phyloP scores from a whole-genome alignment of 1,140 invertebrate species.

The Aphelinus atriplicis region DNA sequence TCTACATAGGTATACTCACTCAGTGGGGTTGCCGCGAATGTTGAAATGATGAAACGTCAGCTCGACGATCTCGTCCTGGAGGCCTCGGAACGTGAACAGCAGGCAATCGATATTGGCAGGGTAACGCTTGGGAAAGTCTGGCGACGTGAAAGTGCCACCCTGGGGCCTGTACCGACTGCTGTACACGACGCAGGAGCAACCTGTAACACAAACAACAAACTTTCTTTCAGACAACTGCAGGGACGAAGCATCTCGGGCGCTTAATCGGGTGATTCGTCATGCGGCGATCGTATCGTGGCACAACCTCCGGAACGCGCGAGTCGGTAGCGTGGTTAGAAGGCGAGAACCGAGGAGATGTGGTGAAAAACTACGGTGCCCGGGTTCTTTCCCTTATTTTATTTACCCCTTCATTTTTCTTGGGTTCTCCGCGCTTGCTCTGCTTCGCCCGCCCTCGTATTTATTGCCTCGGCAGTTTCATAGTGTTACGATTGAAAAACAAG shows the following conservation, averaged over 20 bases:
- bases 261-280: conserved; percentile 15
- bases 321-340: too few species aligned
- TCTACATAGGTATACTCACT: conserved; percentile 68
- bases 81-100: conserved; percentile 85
- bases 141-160: conserved; percentile 82
- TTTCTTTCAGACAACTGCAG: too few species aligned
- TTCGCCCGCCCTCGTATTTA: conserved; percentile 16
- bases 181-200: conserved; percentile 83
- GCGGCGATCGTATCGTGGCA: not conserved
- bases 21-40: conserved; percentile 70
- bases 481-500: conserved; percentile 1
- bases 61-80: conserved; percentile 81
- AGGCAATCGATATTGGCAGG: conserved; percentile 81
- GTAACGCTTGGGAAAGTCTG: conserved; percentile 82
- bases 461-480: not conserved
- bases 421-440: not conserved
- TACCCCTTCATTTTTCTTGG: not conserved
- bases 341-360: too few species aligned
- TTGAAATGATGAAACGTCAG: conserved; percentile 84
- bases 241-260: not conserved
- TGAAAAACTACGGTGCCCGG: too few species aligned
- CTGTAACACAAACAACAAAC: conserved; percentile 63
- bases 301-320: too few species aligned
- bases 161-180: conserved; percentile 82
- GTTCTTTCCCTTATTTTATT: not conserved